Evolutionary conservation across 2,113 vertebrate species (phyloP).

Genomic region (Centropus bengalensis): DNA sequence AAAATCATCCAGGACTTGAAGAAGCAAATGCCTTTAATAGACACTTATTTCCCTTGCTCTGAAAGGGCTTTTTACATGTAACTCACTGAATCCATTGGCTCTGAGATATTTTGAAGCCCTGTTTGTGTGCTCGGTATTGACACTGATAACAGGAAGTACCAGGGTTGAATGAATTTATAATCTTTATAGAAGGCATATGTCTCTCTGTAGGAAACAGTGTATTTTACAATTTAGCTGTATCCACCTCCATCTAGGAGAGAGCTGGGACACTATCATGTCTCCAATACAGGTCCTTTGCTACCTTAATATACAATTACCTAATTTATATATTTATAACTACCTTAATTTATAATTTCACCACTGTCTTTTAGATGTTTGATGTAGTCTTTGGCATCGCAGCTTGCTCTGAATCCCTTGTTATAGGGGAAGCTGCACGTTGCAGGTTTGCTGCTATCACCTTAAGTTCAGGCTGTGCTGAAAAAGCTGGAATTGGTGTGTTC

Average conservation of each 20-base stretch:
- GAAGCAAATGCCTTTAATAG: neutral
- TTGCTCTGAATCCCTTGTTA: neutral
- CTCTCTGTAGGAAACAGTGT: neutral
- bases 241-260: neutral
- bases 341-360: neutral
- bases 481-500: fast-evolving
- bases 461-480: neutral
- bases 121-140: neutral
- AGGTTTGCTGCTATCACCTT: neutral
- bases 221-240: neutral
- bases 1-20: neutral
- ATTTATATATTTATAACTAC: too few species aligned
- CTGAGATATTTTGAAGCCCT: neutral
- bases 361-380: neutral
- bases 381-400: neutral
- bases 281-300: neutral
- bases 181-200: neutral
- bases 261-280: neutral
- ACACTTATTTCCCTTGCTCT: neutral
- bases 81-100: neutral
- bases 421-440: neutral
- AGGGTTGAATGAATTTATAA: neutral
- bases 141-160: neutral
- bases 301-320: neutral
- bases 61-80: neutral